Conservation (phyloP, 2,797 vertebrate genomes). For the Sebastes goodei region DNA sequence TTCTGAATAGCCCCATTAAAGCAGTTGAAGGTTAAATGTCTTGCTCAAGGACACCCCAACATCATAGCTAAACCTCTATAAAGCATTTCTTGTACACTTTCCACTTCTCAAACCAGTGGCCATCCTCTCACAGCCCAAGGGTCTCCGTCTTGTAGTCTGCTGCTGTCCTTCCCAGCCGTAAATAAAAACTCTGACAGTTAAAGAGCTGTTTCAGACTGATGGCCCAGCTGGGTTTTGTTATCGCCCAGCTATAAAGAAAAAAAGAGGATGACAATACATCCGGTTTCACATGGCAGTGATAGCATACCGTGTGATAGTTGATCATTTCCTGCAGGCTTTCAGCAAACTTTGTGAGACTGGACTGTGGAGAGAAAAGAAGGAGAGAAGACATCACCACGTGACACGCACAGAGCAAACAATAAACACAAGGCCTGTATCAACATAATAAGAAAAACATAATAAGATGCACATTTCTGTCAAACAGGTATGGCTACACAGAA, state of each 20-base stretch:
- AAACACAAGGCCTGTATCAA: neutral
- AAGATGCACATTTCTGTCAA: neutral
- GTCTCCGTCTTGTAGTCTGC: neutral
- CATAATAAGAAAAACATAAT: neutral
- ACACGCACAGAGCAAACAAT: neutral
- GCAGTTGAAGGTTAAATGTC: neutral
- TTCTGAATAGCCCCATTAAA: neutral
- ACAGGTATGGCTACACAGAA: conserved; percentile 1
- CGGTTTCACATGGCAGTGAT: conserved; percentile 41
- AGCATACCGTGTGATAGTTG: conserved; percentile 95
- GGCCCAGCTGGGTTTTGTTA: conserved; percentile 48
- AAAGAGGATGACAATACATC: conserved; percentile 18
- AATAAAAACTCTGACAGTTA: conserved; percentile 31
- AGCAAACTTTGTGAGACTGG: conserved; percentile 93
- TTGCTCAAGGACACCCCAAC: neutral
- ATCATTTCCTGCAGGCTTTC: conserved; percentile 98
- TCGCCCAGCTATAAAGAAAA: conserved; percentile 12
- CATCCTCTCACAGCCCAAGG: neutral
- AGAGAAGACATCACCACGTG: neutral
- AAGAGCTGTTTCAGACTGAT: neutral
- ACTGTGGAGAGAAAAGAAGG: conserved; percentile 77
- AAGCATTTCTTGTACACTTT: neutral
- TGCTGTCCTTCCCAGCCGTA: conserved; percentile 28
- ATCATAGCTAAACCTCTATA: neutral
- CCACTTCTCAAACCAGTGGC: neutral